A percentile compares a stretch with the other conserved stretches of the same genome.
These are phyloP conservation scores for Salticus scenicus DNA, from an alignment of 2,888 invertebrate species.

Conservation along the genomic window DNA sequence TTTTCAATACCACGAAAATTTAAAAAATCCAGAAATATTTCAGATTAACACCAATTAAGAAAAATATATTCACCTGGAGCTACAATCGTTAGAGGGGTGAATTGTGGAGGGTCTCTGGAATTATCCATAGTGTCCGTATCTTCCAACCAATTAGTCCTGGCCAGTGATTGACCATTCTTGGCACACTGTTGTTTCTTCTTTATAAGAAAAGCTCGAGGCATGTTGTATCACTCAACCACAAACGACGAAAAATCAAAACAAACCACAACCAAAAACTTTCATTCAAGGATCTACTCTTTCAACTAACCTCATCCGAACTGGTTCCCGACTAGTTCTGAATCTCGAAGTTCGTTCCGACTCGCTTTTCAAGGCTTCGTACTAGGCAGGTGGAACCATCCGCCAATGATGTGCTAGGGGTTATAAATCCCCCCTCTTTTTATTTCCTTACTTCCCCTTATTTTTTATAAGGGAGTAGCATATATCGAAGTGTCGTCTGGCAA, in stretches of 20 bases:
- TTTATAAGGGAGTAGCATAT: constrained; percentile 1
- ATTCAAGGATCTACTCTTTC: background rate
- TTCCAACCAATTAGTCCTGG: constrained; percentile 48
- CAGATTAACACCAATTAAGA: background rate
- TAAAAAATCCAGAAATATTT: too few species aligned
- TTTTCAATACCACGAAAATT: too few species aligned
- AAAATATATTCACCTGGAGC: constrained; percentile 37
- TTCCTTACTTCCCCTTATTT: background rate
- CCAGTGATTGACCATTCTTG: constrained; percentile 38
- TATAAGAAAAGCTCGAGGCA: constrained; percentile 71
- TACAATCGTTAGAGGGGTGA: constrained; percentile 51
- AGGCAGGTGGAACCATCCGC: constrained; percentile 47
- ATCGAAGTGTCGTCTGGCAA: constrained; percentile 53
- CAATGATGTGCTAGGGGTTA: constrained; percentile 50
- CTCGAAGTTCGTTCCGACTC: background rate
- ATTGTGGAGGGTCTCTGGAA: constrained; percentile 41
- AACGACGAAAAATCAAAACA: constrained; percentile 17
- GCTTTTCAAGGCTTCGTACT: constrained; percentile 47
- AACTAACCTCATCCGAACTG: constrained; percentile 29
- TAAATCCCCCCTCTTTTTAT: constrained; percentile 27
- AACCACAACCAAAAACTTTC: background rate
- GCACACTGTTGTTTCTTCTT: constrained; percentile 71
- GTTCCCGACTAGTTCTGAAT: constrained; percentile 35
- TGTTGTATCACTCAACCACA: constrained; percentile 23
- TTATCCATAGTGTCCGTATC: constrained; percentile 51